These are phyloP conservation scores for Petrolisthes manimaculis DNA, from an alignment of 2,888 invertebrate genomes.

Conservation along the genomic window DNA sequence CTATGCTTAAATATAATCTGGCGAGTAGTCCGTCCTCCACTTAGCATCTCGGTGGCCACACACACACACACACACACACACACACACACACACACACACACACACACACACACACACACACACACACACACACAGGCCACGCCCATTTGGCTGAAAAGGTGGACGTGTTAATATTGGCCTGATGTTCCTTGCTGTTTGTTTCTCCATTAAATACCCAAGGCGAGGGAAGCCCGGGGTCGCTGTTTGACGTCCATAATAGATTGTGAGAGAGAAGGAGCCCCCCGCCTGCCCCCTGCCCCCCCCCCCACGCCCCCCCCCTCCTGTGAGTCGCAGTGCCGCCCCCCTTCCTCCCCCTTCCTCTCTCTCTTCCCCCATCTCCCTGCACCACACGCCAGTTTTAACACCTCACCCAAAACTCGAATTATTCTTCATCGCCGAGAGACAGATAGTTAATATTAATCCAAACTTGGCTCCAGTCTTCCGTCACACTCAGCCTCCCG, in stretches of 20 bases:
- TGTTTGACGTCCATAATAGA: slow-evolving; percentile 13
- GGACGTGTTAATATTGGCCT: neutral
- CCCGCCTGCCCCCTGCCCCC: neutral
- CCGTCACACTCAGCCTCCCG: neutral
- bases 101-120: too few relatives aligned
- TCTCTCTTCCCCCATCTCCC: neutral
- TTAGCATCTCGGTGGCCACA: too few relatives aligned
- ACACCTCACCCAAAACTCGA: slow-evolving; percentile 35
- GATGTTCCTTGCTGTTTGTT: neutral
- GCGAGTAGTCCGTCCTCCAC: too few relatives aligned
- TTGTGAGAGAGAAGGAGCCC: neutral
- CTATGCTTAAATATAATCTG: too few relatives aligned
- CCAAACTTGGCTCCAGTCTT: slow-evolving; percentile 36
- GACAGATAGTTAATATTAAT: slow-evolving; percentile 61
- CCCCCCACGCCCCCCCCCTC: neutral
- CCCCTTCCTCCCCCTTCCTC: neutral
- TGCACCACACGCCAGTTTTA: slow-evolving; percentile 44
- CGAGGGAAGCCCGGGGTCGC: neutral
- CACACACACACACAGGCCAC: too few relatives aligned
- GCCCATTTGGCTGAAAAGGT: too few relatives aligned
- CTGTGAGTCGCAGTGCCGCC: neutral
- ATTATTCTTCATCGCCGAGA: slow-evolving; percentile 55
- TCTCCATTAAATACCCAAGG: neutral
- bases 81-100: too few relatives aligned
- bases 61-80: too few relatives aligned